Evolutionary conservation across 2,888 invertebrate species (phyloP).

Genomic region (Aquatica leii): DNA sequence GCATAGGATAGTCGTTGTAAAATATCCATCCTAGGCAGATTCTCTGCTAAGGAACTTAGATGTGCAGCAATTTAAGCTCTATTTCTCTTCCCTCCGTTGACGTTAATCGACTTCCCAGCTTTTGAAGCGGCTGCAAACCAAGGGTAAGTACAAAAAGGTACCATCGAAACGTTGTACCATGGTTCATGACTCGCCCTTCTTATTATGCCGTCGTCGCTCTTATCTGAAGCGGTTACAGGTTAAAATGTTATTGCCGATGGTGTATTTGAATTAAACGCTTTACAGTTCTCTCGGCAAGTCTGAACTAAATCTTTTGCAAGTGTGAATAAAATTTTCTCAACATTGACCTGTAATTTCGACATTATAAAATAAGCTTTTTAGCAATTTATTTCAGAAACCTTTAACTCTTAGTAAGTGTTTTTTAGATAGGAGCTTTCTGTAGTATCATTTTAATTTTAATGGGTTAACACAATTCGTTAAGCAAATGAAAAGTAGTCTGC

Average conservation of each 20-base stretch:
- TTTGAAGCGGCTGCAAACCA: constrained; percentile 53
- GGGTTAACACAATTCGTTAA: constrained; percentile 50
- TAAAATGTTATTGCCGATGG: constrained; percentile 38
- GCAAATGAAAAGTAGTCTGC: constrained; percentile 47
- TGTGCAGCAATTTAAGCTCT: constrained; percentile 61
- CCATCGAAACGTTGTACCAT: constrained; percentile 28
- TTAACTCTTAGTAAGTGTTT: constrained; percentile 29
- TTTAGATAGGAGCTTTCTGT: constrained; percentile 31
- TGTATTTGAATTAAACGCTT: constrained; percentile 34
- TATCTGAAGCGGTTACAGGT: constrained; percentile 36
- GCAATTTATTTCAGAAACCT: constrained; percentile 26
- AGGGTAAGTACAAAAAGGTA: constrained; percentile 46
- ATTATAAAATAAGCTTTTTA: constrained; percentile 24
- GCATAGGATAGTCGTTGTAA: constrained; percentile 53
- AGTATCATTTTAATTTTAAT: constrained; percentile 45
- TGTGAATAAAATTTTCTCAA: constrained; percentile 26
- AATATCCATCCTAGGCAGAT: constrained; percentile 56
- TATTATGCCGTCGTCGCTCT: constrained; percentile 36
- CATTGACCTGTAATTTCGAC: constrained; percentile 24
- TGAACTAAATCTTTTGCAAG: constrained; percentile 22
- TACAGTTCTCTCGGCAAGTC: constrained; percentile 24
- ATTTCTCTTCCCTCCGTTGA: constrained; percentile 60
- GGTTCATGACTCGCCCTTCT: constrained; percentile 31
- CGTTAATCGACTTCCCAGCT: constrained; percentile 61
- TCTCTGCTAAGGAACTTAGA: constrained; percentile 57